Evolutionary conservation across 2,113 vertebrate genomes (phyloP).

Genomic region (Zootoca vivipara): DNA sequence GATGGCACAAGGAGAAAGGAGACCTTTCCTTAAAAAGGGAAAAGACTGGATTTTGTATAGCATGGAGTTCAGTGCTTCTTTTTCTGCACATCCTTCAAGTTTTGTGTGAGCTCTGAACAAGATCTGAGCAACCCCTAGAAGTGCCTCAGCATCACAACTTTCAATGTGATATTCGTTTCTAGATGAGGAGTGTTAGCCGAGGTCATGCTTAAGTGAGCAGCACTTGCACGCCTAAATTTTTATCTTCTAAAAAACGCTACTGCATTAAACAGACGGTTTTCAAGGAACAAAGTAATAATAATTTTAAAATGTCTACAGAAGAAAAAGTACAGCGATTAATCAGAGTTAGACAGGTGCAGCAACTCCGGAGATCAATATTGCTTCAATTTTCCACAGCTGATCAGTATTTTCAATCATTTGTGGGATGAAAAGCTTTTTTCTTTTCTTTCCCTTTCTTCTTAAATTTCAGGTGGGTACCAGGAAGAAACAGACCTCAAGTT

Average conservation of each 20-base stretch:
- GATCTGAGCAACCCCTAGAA: background rate
- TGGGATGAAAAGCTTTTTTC: background rate
- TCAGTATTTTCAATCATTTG: constrained; percentile 36
- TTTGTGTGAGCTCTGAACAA: background rate
- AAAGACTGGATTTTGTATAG: background rate
- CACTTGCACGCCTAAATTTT: background rate
- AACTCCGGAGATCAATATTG: constrained; percentile 19
- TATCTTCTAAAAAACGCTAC: background rate
- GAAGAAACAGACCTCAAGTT: background rate
- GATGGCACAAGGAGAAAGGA: background rate
- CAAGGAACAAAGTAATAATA: background rate
- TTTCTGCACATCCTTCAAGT: background rate
- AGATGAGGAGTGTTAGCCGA: background rate
- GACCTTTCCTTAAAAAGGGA: background rate
- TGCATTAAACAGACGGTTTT: background rate
- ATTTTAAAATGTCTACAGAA: background rate
- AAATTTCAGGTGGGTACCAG: background rate
- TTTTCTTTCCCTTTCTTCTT: constrained; percentile 1
- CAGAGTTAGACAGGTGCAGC: constrained; percentile 28
- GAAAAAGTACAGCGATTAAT: constrained; percentile 1
- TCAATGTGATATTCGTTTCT: background rate
- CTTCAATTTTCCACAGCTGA: constrained; percentile 28
- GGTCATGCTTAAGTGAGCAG: background rate
- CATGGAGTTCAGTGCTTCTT: background rate
- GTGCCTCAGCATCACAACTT: too few relatives aligned